Evolutionary conservation across 2,113 vertebrate species (phyloP), one percentile per base, ranked within the genome.

Genomic region (Clinocottus analis): DNA sequence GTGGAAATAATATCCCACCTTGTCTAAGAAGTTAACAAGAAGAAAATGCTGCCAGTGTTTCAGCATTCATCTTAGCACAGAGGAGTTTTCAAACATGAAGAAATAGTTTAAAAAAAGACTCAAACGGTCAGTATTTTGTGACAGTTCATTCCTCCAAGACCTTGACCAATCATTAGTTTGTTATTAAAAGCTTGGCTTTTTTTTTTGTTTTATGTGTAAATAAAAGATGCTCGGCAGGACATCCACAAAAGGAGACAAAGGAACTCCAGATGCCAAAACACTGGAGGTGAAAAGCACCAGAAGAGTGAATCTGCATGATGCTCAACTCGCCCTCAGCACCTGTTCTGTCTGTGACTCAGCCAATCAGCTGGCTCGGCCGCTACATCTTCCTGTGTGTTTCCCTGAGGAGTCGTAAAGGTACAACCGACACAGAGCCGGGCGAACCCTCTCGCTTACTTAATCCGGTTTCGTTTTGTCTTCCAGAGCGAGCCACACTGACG

Each of bases 221-320:
- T 39, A 35, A 13, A 23, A 17, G 23, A 16, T 14, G 65, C 76
- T 65, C 74, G 61, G 63, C 62, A 1, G 60, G 66, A 78, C 61
- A 7, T 23, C 39, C 53, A 21, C 31, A 4, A 33, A 33, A 33
- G 33, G 33, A 72, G 29, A 31, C 29, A 31, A 31, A 31, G 29
- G 43, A 75, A n/a, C 60, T 87, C 83, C 80, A 81, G 66, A 73
- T 81, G 85, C 72, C 65, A 69, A 77, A 88, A 79, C 82, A 67
- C 61, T 63, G 76, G 66, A 77, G 73, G 76, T 79, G 61, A 85
- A 86, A 71, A 5, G 41, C 63, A 59, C 59, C 47, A 39, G 69
- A 79, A 78, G 69, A 75, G 76, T 75, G 69, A 88, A 86, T 80
- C 72, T 82, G 75, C 80, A 68, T 78, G 56, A 79, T 66, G 83